These are phyloP conservation scores for Drosophila sordidapex DNA, from an alignment of 2,888 invertebrate species.

Conservation along the genomic window DNA sequence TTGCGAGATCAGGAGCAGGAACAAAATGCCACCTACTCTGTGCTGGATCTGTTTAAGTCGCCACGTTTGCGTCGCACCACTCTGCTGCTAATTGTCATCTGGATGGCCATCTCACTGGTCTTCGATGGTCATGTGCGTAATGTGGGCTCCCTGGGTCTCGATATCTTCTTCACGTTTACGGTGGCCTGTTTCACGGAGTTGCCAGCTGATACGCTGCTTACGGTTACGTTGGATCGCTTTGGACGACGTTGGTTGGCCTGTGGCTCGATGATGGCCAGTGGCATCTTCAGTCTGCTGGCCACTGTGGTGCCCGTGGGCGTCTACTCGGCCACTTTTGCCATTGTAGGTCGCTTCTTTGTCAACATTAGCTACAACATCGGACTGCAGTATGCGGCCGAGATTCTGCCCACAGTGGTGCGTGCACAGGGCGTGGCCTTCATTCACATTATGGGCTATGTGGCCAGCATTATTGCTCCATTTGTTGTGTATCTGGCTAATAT, in stretches of 20 bases:
- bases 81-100: constrained; percentile 91
- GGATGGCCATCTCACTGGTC: constrained; percentile 95
- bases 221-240: constrained; percentile 90
- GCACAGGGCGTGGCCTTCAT: constrained; percentile 94
- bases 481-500: constrained; percentile 90
- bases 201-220: constrained; percentile 93
- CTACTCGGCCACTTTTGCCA: constrained; percentile 91
- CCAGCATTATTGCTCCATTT: constrained; percentile 93
- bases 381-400: constrained; percentile 94
- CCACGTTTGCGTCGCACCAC: constrained; percentile 91
- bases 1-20: constrained; percentile 89
- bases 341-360: constrained; percentile 93
- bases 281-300: constrained; percentile 92
- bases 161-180: constrained; percentile 94
- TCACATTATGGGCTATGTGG: constrained; percentile 95
- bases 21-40: constrained; percentile 90
- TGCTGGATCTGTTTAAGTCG: constrained; percentile 92
- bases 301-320: constrained; percentile 90
- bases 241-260: constrained; percentile 94
- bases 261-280: constrained; percentile 92
- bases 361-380: constrained; percentile 96
- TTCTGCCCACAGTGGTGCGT: constrained; percentile 93
- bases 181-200: constrained; percentile 93
- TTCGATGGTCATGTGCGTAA: constrained; percentile 96
- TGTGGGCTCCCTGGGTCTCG: constrained; percentile 92